These are phyloP conservation scores for Pipistrellus kuhlii DNA, from an alignment of 2,797 vertebrate genomes.

Conservation along the genomic window DNA sequence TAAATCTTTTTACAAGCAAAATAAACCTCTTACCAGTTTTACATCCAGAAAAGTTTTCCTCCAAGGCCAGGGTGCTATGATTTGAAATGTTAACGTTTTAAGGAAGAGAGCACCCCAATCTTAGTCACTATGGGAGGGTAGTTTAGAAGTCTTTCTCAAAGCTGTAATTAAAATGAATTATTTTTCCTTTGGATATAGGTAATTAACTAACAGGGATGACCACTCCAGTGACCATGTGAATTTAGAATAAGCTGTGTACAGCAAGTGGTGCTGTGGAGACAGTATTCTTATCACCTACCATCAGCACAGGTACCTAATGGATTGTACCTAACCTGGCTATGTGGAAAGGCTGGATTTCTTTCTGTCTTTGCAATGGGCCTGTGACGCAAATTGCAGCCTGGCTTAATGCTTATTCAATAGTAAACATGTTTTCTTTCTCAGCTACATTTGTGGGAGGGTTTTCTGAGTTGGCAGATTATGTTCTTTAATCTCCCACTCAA, in stretches of 20 bases:
- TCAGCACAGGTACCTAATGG: not conserved
- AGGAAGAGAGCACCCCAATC: not conserved
- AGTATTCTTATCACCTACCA: not conserved
- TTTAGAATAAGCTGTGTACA: not conserved
- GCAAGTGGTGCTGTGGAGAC: not conserved
- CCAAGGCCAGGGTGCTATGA: not conserved
- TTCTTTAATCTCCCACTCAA: not conserved
- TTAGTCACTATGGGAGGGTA: not conserved
- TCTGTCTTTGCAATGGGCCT: not conserved
- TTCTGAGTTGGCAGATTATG: not conserved
- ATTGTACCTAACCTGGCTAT: not conserved
- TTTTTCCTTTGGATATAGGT: constrained; percentile 15
- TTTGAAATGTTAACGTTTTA: not conserved
- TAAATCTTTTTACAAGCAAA: not conserved
- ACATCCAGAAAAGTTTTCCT: not conserved
- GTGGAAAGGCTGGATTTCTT: not conserved
- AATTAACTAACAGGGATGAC: not conserved
- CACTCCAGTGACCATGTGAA: not conserved
- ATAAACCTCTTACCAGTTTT: not conserved
- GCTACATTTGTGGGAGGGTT: not conserved
- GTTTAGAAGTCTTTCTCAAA: not conserved
- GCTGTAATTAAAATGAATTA: not conserved
- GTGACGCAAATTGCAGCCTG: not conserved
- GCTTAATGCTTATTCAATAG: not conserved
- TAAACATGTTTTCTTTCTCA: constrained; percentile 21